Conservation (phyloP, 2,888 invertebrate species). For the Macrosoma leucophasiata region DNA sequence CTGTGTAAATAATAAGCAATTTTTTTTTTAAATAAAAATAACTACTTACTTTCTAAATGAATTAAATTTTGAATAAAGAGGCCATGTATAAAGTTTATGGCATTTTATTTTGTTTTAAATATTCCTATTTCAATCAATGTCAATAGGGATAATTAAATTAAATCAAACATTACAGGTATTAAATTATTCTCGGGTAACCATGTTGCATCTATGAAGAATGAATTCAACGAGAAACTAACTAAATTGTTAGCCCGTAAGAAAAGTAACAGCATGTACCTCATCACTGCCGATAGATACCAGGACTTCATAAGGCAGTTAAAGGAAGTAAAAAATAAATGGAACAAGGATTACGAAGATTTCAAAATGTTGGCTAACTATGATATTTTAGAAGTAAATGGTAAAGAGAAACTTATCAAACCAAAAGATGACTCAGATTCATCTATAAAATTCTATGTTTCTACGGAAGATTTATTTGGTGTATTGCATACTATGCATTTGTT, state of each 20-base stretch:
- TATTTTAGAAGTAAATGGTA: slow-evolving; percentile 37
- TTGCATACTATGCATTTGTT: slow-evolving; percentile 57
- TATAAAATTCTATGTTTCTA: slow-evolving; percentile 49
- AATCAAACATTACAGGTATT: too few species aligned
- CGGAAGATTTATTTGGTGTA: slow-evolving; percentile 49
- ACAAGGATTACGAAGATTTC: slow-evolving; percentile 49
- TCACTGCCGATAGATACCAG: slow-evolving; percentile 38
- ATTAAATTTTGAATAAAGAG: too few species aligned
- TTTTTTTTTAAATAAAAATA: too few species aligned
- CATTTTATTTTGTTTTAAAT: too few species aligned
- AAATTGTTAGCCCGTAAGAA: slow-evolving; percentile 44
- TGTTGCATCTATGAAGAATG: slow-evolving; percentile 40
- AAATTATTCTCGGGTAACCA: slow-evolving; percentile 31
- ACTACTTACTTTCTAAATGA: too few species aligned
- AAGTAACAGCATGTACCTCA: slow-evolving; percentile 46
- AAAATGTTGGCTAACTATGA: slow-evolving; percentile 53
- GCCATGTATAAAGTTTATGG: too few species aligned
- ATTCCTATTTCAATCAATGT: too few species aligned
- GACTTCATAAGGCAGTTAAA: slow-evolving; percentile 50
- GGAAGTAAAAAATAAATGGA: slow-evolving; percentile 37
- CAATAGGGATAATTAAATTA: too few species aligned
- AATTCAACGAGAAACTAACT: slow-evolving; percentile 45
- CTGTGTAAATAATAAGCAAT: too few species aligned
- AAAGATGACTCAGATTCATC: slow-evolving; percentile 31
- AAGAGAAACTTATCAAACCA: slow-evolving; percentile 45